Evolutionary conservation across 2,797 vertebrate species (phyloP), one percentile per base, ranked within the genome.

Genomic region (Alauda arvensis): DNA sequence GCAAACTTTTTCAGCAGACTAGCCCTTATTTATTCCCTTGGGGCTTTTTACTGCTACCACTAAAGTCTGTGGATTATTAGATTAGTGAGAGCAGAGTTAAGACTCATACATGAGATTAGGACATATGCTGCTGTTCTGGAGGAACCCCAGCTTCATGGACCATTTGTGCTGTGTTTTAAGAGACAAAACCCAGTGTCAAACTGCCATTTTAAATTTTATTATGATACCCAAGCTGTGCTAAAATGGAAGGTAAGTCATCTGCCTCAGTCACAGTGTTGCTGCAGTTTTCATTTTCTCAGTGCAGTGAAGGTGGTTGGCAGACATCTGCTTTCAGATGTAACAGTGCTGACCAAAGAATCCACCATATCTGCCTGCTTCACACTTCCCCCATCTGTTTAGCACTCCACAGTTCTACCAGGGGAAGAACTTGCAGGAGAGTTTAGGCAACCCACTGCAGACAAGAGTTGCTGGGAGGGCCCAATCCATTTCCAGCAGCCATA

Each of bases 331-430:
- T 83, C 67, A 75, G 61, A 90, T 74, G 37, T 56, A 43, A 46
- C 61, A 70, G 70, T 69, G 75, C 91, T 87, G 87, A 90, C 87
- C 75, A 77, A 89, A 85, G 80, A 90, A 89, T 85, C 60, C 60
- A 78, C 87, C 77, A 83, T 81, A 39, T 70, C 85, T 89, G 52
- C 16, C 80, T 76, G 83, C 75, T 72, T 89, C 67, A 90, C 74
- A 51, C 67, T 78, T 93, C 42, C 42, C 37, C 70, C 87, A 89
- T 87, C 85, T 94, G 85, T 60, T 92, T 9, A 46, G 31, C 83
- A 81, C 83, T 81, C 85, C 56, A 52, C 49, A 37, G n/a, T 83
- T 67, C 77, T 81, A 56, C 63, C 76, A 85, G 69, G 37, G 1
- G 68, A 91, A 91, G 62, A 60, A 55, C 77, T 63, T 60, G n/a